Percentiles rank a stretch among this genome's conserved stretches.
These are phyloP conservation scores for Rhizomys pruinosus DNA, from an alignment of 2,113 vertebrate genomes.

Conservation along the genomic window DNA sequence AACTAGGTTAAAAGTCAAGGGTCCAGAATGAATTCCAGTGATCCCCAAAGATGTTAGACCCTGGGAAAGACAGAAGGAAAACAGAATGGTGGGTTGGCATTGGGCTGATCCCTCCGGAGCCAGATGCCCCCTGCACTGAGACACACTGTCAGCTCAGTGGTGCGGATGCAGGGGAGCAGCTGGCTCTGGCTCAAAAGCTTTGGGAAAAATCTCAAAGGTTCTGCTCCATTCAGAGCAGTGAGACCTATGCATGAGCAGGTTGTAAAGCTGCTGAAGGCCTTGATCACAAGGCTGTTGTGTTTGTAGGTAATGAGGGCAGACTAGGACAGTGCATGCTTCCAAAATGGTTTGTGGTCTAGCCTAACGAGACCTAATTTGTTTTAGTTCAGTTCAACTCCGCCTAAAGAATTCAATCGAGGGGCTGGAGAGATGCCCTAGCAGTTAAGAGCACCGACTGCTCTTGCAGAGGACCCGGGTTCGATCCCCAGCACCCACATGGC, in stretches of 20 bases:
- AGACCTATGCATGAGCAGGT: neutral
- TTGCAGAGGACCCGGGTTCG: no score
- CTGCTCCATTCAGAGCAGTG: neutral
- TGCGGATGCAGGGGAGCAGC: neutral
- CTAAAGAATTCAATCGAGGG: neutral
- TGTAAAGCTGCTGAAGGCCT: neutral
- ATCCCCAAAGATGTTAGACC: neutral
- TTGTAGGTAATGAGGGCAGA: neutral
- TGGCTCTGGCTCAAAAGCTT: neutral
- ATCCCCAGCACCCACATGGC: no score
- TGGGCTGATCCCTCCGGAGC: neutral
- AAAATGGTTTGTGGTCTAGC: neutral
- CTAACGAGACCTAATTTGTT: neutral
- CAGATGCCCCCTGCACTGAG: no score
- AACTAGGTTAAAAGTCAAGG: slow-evolving; percentile 41
- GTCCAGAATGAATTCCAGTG: slow-evolving; percentile 27
- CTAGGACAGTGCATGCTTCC: neutral
- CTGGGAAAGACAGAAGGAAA: slow-evolving; percentile 12
- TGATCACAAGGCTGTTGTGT: neutral
- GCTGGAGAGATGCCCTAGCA: no score
- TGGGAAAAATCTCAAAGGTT: neutral
- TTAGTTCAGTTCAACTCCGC: slow-evolving; percentile 1
- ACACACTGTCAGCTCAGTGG: neutral
- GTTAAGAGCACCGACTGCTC: no score
- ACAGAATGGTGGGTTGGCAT: neutral